Percentiles rank a stretch among this genome's conserved stretches.
These are phyloP conservation scores for Cheilinus undulatus DNA, from an alignment of 2,113 vertebrate species.

Conservation along the genomic window DNA sequence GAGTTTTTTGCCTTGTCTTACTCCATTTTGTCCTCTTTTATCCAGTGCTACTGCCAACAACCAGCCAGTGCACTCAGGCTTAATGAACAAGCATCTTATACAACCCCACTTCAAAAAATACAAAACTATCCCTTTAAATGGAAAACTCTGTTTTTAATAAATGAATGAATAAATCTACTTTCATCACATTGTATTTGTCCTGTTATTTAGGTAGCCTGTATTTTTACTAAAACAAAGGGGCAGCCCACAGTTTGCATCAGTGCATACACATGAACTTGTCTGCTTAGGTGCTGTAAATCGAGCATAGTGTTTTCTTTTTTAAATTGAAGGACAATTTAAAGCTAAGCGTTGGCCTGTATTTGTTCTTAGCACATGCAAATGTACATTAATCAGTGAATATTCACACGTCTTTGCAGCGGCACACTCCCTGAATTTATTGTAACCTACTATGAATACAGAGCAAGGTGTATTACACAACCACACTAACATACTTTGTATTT, in stretches of 20 bases:
- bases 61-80: no score
- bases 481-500: constrained; percentile 43
- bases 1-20: no score
- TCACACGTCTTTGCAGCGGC: constrained; percentile 21
- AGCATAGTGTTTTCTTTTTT: not conserved
- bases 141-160: no score
- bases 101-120: no score
- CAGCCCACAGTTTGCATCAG: not conserved
- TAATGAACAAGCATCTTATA: no score
- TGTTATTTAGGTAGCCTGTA: no score
- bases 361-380: not conserved
- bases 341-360: not conserved
- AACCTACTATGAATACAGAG: constrained; percentile 12
- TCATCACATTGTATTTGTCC: no score
- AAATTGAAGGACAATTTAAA: constrained; percentile 21
- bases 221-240: not conserved
- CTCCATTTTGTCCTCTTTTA: no score
- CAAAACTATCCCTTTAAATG: no score
- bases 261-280: not conserved
- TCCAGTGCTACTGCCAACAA: no score
- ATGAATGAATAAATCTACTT: no score
- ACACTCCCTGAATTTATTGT: not conserved
- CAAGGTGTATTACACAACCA: constrained; percentile 25
- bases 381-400: constrained; percentile 15
- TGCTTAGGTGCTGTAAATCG: not conserved